Evolutionary conservation across 2,888 invertebrate species (phyloP), one percentile per base, ranked within the genome.

Genomic region (Stratiomys singularior): DNA sequence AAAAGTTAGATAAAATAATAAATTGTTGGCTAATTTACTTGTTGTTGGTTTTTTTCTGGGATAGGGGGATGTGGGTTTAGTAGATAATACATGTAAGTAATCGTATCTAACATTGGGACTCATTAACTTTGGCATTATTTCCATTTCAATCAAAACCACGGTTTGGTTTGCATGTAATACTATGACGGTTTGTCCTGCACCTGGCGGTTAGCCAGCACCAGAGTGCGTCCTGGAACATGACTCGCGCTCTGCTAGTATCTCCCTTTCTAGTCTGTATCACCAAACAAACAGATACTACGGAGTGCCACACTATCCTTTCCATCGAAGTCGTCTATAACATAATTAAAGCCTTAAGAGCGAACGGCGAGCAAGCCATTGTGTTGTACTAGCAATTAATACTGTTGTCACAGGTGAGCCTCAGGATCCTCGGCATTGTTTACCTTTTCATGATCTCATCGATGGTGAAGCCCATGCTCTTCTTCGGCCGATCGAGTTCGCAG

Each of bases 371-470:
- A 30, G 60, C 74, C 58, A 30, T 72, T 58, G 37, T 5, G 37
- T 37, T 37, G 28, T 58, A 72, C 58, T 23, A 60, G 2, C 37
- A 58, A 25, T 58, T 28, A 60, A 74, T 58, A 58, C 74, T 58
- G 74, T 56, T 13, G 28, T 63, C 66, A 13, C 21, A 9, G 25
- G 18, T 11, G 25, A 15, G 5, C 69, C 37, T 23, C 25, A 25
- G 25, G 47, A 13, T n/a, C n/a, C n/a, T n/a, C 1, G 60, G 27
- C 25, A 4, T 13, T 27, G 76, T 85, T 89, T 92, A 94, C 88
- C 94, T 92, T 86, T 92, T 93, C 94, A 96, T 94, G 81, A 96
- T 96, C 84, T 96, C 95, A 83, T 94, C 95, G 87, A 96, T 96
- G 82, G 93, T 93, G 88, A 96, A 96, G 0, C 95, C 95, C 80